These are phyloP conservation scores for Maniola hyperantus DNA, from an alignment of 2,888 invertebrate genomes.

Conservation along the genomic window DNA sequence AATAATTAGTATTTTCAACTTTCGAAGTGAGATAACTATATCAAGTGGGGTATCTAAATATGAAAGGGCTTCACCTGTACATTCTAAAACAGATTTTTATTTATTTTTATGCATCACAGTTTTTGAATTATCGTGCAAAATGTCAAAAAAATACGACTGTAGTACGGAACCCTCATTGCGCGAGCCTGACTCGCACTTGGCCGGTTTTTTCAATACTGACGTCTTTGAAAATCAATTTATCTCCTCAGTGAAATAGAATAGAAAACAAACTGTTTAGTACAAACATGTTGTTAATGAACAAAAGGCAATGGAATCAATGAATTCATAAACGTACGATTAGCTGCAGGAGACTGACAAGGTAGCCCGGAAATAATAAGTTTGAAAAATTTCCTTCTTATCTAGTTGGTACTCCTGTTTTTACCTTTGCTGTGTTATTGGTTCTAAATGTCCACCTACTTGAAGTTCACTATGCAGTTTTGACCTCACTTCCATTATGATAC, in stretches of 20 bases:
- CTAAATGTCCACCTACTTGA: background rate
- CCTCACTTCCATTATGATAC: background rate
- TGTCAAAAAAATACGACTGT: no score
- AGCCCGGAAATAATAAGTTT: conserved; percentile 5
- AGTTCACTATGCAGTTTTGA: background rate
- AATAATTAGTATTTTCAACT: no score
- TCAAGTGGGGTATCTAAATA: no score
- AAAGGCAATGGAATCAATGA: conserved; percentile 9
- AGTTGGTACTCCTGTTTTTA: background rate
- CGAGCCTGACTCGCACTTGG: no score
- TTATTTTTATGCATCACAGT: no score
- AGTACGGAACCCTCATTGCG: no score
- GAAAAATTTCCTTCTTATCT: conserved; percentile 3
- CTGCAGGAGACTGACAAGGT: conserved; percentile 14
- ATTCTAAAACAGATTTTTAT: no score
- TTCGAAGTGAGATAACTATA: no score
- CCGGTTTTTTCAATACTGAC: background rate
- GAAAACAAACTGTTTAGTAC: background rate
- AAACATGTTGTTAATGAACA: background rate
- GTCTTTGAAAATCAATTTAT: background rate
- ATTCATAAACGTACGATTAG: background rate
- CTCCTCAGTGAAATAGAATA: background rate
- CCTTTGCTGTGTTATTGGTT: background rate
- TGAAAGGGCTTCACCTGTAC: no score
- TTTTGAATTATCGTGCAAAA: no score